Percentiles rank a stretch among this genome's conserved stretches.
Evolutionary conservation across 2,113 vertebrate species (phyloP).

Genomic region (Rhagologus leucostigma): DNA sequence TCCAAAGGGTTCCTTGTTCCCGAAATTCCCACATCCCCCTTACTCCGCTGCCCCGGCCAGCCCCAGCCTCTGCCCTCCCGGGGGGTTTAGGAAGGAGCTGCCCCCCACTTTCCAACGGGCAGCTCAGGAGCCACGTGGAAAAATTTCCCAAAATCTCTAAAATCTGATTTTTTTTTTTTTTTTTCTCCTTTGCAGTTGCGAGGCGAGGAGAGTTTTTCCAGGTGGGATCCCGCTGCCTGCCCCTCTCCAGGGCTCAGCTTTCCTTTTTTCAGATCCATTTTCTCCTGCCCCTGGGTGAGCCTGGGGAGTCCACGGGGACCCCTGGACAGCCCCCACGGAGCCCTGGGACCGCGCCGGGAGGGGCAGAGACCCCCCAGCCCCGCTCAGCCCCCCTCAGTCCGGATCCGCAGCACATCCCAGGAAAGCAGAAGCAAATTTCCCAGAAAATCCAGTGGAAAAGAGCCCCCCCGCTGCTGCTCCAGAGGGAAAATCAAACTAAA

Average conservation of each 20-base stretch:
- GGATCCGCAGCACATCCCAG: fast-evolving
- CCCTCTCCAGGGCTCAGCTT: not conserved
- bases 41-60: not conserved
- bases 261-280: not conserved
- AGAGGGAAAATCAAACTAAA: not conserved
- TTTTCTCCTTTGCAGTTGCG: not conserved
- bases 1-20: not conserved
- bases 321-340: fast-evolving
- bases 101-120: not conserved
- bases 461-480: not conserved
- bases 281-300: not conserved
- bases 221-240: not conserved
- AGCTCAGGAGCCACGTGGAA: not conserved
- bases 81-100: not conserved
- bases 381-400: not conserved
- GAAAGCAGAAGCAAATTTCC: not conserved
- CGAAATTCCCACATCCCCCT: not conserved
- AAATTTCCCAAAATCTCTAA: not conserved
- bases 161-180: not conserved
- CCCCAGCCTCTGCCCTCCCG: not conserved
- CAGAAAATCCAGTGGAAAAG: fast-evolving
- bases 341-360: not conserved
- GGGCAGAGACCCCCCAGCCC: not conserved
- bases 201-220: not conserved
- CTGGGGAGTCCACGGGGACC: fast-evolving